Percentiles rank a stretch among this genome's conserved stretches.
These are phyloP conservation scores for Heliconius congener DNA, from an alignment of 1,140 invertebrate species.

Conservation along the genomic window DNA sequence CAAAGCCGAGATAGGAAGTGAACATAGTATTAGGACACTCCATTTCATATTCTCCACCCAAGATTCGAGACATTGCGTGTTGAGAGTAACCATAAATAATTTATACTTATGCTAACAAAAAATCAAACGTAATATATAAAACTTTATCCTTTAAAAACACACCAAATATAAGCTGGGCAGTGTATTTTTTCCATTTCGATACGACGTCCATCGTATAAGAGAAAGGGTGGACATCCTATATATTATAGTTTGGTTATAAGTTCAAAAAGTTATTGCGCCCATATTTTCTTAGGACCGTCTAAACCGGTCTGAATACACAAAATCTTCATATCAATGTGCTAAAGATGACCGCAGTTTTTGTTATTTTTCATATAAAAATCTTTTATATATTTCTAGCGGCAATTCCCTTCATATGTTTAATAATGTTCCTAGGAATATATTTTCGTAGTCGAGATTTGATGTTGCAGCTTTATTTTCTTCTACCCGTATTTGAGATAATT, in stretches of 20 bases:
- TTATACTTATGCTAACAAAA: background rate
- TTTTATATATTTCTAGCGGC: conserved; percentile 20
- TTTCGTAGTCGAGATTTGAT: background rate
- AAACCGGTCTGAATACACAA: conserved; percentile 41
- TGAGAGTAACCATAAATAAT: background rate
- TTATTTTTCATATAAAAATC: conserved; percentile 17
- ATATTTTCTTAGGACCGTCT: conserved; percentile 44
- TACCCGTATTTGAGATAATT: too few species aligned
- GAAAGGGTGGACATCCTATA: background rate
- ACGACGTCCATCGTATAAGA: background rate
- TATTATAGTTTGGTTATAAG: conserved; percentile 14
- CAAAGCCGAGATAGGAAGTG: too few species aligned
- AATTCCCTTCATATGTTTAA: background rate
- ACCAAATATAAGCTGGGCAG: background rate
- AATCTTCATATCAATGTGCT: conserved; percentile 42
- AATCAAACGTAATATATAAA: background rate
- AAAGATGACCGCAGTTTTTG: conserved; percentile 35
- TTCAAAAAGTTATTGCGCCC: conserved; percentile 31
- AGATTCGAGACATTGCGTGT: too few species aligned
- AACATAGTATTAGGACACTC: too few species aligned
- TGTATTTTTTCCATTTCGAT: conserved; percentile 2
- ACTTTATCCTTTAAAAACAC: conserved; percentile 8
- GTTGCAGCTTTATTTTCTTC: background rate
- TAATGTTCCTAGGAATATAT: background rate
- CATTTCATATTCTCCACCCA: too few species aligned